A percentile compares a stretch with the other conserved stretches of the same genome.
Evolutionary conservation across 2,113 vertebrate species (phyloP).

Genomic region (Dryoscopus gambensis): DNA sequence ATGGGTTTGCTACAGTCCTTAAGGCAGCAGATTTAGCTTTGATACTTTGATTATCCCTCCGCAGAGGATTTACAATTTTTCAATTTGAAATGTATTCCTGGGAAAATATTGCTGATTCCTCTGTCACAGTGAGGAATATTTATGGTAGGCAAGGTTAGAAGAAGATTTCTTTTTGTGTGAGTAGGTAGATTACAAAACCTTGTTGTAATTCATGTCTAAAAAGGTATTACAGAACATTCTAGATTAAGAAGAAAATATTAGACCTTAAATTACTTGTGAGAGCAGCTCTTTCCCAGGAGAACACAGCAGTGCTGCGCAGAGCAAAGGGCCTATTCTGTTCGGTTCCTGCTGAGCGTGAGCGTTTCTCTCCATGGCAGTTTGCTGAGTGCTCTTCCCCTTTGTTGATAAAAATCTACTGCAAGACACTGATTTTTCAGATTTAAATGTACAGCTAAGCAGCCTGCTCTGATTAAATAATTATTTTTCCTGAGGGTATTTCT

Average conservation of each 20-base stretch:
- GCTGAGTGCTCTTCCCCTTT: background rate
- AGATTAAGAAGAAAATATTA: slow-evolving; percentile 3
- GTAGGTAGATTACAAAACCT: background rate
- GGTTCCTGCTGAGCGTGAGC: background rate
- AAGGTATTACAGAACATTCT: background rate
- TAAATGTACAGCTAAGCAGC: background rate
- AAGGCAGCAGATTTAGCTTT: background rate
- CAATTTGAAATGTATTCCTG: background rate
- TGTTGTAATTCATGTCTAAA: background rate
- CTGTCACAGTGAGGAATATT: background rate
- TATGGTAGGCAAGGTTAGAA: background rate
- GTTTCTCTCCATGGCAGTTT: background rate
- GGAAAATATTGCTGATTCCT: background rate
- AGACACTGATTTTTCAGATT: background rate
- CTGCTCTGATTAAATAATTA: background rate
- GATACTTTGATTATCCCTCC: background rate
- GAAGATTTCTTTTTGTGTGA: background rate
- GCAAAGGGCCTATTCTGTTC: background rate
- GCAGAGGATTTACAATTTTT: background rate
- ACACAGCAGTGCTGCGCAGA: background rate
- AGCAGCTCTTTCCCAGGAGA: background rate
- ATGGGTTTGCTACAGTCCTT: background rate
- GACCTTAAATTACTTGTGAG: background rate
- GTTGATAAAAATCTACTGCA: background rate
- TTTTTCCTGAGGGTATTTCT: slow-evolving; percentile 21